phyloP scores from a whole-genome alignment of 2,797 vertebrate genomes.

The Thripadectes ignobilis region DNA sequence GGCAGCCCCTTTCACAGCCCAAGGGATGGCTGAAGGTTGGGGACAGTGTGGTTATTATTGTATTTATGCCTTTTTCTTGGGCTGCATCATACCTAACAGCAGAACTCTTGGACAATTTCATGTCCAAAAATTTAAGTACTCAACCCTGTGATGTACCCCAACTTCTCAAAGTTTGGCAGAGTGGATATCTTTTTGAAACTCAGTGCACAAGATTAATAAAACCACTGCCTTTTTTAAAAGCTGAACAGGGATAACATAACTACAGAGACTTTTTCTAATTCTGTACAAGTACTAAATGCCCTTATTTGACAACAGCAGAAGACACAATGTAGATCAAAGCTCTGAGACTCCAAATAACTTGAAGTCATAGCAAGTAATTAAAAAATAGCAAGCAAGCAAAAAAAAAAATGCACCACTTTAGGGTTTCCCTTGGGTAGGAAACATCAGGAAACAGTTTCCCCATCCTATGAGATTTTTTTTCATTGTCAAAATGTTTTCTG shows the following conservation, averaged over 20 bases:
- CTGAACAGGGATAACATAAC: background rate
- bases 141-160: accelerated
- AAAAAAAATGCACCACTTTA: background rate
- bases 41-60: background rate
- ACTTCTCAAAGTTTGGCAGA: background rate
- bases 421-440: background rate
- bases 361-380: background rate
- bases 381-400: background rate
- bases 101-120: background rate
- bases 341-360: background rate
- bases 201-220: background rate
- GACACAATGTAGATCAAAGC: background rate
- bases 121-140: background rate
- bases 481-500: background rate
- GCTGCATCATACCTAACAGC: background rate
- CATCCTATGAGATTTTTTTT: background rate
- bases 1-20: background rate
- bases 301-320: background rate
- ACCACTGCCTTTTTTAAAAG: background rate
- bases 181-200: background rate
- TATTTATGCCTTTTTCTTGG: background rate
- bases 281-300: background rate
- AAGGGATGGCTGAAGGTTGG: background rate
- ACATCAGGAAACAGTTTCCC: background rate
- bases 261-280: background rate